phyloP scores from a whole-genome alignment of 2,113 vertebrate species.

The Athene cunicularia region DNA sequence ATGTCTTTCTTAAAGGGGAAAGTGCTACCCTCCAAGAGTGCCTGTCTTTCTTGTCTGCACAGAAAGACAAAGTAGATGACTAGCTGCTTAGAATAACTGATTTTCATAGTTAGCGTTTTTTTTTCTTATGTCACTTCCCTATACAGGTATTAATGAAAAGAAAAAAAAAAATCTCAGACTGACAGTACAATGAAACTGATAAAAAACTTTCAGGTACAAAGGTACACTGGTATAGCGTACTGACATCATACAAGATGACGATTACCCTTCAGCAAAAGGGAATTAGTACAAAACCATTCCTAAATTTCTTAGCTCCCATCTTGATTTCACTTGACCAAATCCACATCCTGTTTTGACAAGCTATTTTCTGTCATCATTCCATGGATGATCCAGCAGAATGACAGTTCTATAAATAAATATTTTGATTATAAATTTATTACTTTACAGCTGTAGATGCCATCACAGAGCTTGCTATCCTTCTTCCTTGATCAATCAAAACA shows the following conservation, averaged over 20 bases:
- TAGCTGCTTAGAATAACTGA: not conserved
- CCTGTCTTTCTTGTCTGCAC: not conserved
- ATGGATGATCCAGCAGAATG: not conserved
- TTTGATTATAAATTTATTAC: not conserved
- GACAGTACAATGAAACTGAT: not conserved
- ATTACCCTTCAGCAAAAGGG: not conserved
- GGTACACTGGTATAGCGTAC: accelerated
- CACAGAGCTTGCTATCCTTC: not conserved
- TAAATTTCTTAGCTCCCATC: not conserved
- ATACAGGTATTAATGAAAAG: not conserved
- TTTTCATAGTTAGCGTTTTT: not conserved
- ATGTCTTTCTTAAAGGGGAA: not conserved
- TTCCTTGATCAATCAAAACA: not conserved
- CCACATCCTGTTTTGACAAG: not conserved
- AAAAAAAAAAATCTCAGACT: not conserved
- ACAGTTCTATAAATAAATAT: not conserved
- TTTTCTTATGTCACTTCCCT: not conserved
- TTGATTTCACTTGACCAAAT: not conserved
- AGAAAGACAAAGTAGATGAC: not conserved
- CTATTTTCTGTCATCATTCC: not conserved
- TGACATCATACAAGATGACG: not conserved
- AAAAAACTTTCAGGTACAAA: not conserved
- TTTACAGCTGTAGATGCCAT: not conserved
- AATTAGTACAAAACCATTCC: not conserved
- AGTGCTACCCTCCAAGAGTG: not conserved